Evolutionary conservation across 1,140 invertebrate species (phyloP).

Genomic region (Cotesia glomerata): DNA sequence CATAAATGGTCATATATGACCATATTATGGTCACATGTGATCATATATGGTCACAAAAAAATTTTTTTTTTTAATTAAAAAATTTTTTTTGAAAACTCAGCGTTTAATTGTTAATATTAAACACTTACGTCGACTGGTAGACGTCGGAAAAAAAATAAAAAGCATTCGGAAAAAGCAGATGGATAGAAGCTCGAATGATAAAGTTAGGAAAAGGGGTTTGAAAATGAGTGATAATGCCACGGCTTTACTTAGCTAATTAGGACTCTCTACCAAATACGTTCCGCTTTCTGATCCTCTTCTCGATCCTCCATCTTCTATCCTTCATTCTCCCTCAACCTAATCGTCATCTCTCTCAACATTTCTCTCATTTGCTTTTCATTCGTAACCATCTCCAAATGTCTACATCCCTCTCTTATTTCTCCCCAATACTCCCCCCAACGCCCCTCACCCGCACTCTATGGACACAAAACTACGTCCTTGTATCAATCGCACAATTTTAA

Average conservation of each 20-base stretch:
- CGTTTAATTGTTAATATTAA: too few relatives aligned
- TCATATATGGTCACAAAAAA: too few relatives aligned
- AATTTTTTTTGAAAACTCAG: too few relatives aligned
- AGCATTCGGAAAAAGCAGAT: constrained; percentile 14
- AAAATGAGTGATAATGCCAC: constrained; percentile 62
- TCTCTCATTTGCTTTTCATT: background rate
- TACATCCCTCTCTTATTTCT: background rate
- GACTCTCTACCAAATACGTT: constrained; percentile 40
- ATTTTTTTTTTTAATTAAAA: too few relatives aligned
- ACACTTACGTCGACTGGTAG: background rate
- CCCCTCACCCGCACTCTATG: too few relatives aligned
- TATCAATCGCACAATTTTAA: too few relatives aligned
- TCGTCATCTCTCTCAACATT: background rate
- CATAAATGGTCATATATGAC: too few relatives aligned
- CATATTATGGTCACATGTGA: too few relatives aligned
- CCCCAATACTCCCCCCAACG: too few relatives aligned
- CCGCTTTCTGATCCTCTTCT: constrained; percentile 36
- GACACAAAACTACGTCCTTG: too few relatives aligned
- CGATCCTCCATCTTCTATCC: constrained; percentile 11
- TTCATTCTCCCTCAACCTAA: constrained; percentile 20
- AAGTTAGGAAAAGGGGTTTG: constrained; percentile 46
- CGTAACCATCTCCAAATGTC: background rate
- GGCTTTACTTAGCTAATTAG: constrained; percentile 65
- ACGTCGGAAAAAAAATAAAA: constrained; percentile 23
- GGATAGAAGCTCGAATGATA: constrained; percentile 32